A percentile compares a stretch with the other conserved stretches of the same genome.
Conservation (phyloP, 2,888 invertebrate species). For the Lepidochitona cinerea region DNA sequence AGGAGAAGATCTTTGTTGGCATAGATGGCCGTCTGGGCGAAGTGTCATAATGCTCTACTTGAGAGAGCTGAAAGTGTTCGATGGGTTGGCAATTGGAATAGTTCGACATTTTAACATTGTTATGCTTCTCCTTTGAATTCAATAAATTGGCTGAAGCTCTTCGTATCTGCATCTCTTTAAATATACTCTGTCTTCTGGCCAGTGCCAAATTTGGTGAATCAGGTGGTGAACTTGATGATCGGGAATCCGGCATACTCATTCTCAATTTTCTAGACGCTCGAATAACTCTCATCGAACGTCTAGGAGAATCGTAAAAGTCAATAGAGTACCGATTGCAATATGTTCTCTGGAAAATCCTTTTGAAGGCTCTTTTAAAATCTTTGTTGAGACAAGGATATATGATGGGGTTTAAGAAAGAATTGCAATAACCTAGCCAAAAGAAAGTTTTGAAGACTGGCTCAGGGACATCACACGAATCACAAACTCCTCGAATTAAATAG, state of each 20-base stretch:
- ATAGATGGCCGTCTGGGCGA: background rate
- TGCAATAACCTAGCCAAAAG: slow-evolving; percentile 90
- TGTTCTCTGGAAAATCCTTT: slow-evolving; percentile 75
- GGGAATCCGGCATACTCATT: slow-evolving; percentile 6
- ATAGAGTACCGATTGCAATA: slow-evolving; percentile 15
- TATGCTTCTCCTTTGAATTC: background rate
- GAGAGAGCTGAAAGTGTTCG: background rate
- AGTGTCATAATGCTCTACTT: background rate
- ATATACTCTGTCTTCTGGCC: background rate
- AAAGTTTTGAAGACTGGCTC: slow-evolving; percentile 80
- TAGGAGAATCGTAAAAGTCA: slow-evolving; percentile 14
- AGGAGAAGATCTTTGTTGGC: background rate
- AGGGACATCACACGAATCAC: slow-evolving; percentile 74
- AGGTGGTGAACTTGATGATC: background rate
- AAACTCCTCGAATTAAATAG: slow-evolving; percentile 84
- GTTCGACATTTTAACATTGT: background rate
- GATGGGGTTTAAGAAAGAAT: slow-evolving; percentile 90
- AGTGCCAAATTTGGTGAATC: slow-evolving; percentile 3
- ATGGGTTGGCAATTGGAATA: background rate
- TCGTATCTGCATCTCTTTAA: background rate
- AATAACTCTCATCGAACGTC: slow-evolving; percentile 1
- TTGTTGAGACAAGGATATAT: slow-evolving; percentile 91
- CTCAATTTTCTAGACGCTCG: background rate
- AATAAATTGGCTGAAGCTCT: slow-evolving; percentile 2
- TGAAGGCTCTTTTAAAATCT: slow-evolving; percentile 88